Evolutionary conservation across 2,888 invertebrate species (phyloP), one percentile per base, ranked within the genome.

Genomic region (Drosophila borealis): DNA sequence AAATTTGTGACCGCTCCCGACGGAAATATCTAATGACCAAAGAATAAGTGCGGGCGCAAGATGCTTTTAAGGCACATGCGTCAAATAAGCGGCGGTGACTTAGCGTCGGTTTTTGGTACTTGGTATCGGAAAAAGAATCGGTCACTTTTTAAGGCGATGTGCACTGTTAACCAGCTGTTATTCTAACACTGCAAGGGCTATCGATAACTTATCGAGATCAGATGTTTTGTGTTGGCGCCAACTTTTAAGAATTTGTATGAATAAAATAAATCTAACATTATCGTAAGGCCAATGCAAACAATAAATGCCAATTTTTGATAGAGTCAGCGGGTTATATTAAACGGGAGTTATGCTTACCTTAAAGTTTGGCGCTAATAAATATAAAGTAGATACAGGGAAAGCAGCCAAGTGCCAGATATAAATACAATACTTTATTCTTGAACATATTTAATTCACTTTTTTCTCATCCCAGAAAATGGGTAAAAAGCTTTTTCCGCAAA

Each of bases 351-450:
- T 82, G 83, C 82, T 82, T 82, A 62, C 82, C 72, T 88, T 83
- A 80, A 83, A 83, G 88, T 82, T 88, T 65, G 49, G 60, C 60
- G 60, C 51, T 66, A 53, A 80, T 74, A 85, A 82, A 80, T 73
- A 82, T 82, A 85, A 83, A 80, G 78, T 88, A 86, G 83, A 88
- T 86, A 66, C 53, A 64, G 59, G 74, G 83, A 88, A 86, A 86
- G 56, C 66, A 63, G 70, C 54, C 74, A 61, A 71, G 62, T 66
- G 60, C 68, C 76, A 69, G 75, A 21, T 1, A 21, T 21, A 61
- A 36, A 49, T 6, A 29, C 50, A 62, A 61, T 66, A 83, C 0
- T 0, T 1, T 59, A 63, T 67, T 70, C 39, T 49, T 48, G 50
- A 21, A 51, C 45, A 6, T 59, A 54, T 53, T 41, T 45, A 34